Base-by-base conservation (phyloP, 2,888 invertebrate genomes). In the Magallana nippona region DNA sequence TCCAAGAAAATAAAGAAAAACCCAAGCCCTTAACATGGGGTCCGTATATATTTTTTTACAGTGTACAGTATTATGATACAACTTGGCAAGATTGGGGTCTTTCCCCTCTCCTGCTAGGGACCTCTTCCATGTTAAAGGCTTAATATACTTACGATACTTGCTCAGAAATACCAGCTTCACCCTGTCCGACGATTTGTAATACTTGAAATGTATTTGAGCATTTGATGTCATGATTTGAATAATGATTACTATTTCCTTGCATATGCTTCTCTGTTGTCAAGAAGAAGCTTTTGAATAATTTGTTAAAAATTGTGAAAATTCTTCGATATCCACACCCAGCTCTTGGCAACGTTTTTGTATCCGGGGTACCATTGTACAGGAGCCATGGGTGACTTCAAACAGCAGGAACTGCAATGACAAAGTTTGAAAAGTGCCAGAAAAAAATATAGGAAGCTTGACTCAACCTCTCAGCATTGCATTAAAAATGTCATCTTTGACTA, bases 371-470 rank as follows among this genome's bases (percentile, higher is more conserved):
- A 87, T 88, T 15, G 83, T 88, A n/a, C 82, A 84, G 56, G 89
- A 87, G 55, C 91, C 90, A 78, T 90, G 86, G 13, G 89, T 87
- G 56, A 92, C 88, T 85, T 91, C 90, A 87, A 90, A 92, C 85
- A 90, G 88, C 86, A 92, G 88, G 78, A 90, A 92, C 92, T 92
- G 90, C 86, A 89, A 89, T n/a, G 56, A 84, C 79, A 83, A 63
- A 82, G 60, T 17, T 71, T 27, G 15, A 71, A 2, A 71, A 11
- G 15, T 71, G 19, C 15, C 15, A 15, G 22, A 0, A 71, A 5
- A 44, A 44, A 5, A 8, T 44, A 5, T 44, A 44, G 44, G 8
- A 44, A 44, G 44, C 44, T 44, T 44, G 44, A 44, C 8, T 44
- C 44, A 44, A 8, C 44, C 44, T 44, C 44, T 44, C 0, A 44